A percentile compares a stretch with the other conserved stretches of the same genome.
Evolutionary conservation across 2,797 vertebrate genomes (phyloP).

Genomic region (Phrynocephalus forsythii): DNA sequence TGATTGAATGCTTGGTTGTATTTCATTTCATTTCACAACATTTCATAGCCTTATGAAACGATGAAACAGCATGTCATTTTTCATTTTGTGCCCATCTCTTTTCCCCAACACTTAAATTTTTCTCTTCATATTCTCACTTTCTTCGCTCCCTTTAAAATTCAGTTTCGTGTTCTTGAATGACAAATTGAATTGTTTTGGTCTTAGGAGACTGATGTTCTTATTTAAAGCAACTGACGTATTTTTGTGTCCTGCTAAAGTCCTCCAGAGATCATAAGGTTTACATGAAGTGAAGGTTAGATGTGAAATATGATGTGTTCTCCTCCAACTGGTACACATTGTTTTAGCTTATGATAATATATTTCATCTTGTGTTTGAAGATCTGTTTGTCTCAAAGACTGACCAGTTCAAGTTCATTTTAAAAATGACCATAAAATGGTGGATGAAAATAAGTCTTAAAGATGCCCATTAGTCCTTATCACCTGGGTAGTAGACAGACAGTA

Average conservation of each 20-base stretch:
- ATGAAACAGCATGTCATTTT: too few relatives aligned
- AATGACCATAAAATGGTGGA: too few relatives aligned
- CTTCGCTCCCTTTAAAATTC: not conserved
- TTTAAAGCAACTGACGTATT: not conserved
- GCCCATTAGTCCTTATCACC: not conserved
- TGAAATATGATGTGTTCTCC: not conserved
- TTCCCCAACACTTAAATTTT: not conserved
- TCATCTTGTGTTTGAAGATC: not conserved
- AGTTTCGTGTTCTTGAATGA: slow-evolving; percentile 8
- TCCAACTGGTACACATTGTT: not conserved
- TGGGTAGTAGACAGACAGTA: not conserved
- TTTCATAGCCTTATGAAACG: too few relatives aligned
- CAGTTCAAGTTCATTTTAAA: not conserved
- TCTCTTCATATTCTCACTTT: not conserved
- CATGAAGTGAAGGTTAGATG: not conserved
- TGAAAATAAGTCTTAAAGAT: not conserved
- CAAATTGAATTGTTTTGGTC: not conserved
- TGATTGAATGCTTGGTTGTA: too few relatives aligned
- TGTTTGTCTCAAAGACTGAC: not conserved
- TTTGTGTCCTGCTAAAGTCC: not conserved
- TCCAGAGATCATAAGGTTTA: not conserved
- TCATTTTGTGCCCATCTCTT: not conserved
- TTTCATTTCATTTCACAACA: too few relatives aligned
- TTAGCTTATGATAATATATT: not conserved
- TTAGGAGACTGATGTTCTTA: not conserved